Evolutionary conservation across 1,140 invertebrate genomes (phyloP).

Genomic region (Schlechtendalia chinensis): DNA sequence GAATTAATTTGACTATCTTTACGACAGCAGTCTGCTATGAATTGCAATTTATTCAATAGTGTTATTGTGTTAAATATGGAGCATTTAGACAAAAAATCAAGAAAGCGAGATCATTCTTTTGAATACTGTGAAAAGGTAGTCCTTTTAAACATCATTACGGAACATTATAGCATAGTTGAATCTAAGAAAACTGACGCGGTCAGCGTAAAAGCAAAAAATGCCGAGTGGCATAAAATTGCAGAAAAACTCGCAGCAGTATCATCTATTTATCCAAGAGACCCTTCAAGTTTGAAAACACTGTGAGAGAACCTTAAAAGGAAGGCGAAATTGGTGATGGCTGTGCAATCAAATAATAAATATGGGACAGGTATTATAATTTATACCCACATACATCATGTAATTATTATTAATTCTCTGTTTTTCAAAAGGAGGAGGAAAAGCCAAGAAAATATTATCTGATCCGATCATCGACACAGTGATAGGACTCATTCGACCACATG

Average conservation of each 20-base stretch:
- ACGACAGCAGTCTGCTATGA: no score
- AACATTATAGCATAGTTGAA: background rate
- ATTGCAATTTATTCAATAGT: no score
- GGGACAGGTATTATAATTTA: no score
- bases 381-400: background rate
- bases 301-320: conserved; percentile 3
- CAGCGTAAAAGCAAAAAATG: background rate
- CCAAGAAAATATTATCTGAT: background rate
- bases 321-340: no score
- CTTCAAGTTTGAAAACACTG: background rate
- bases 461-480: background rate
- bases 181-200: background rate
- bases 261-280: background rate
- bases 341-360: no score
- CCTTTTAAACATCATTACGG: background rate
- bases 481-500: conserved; percentile 15
- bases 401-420: background rate
- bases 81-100: background rate
- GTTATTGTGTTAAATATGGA: no score
- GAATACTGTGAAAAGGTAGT: background rate
- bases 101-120: background rate
- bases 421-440: conserved; percentile 19
- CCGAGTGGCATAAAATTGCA: conserved; percentile 2
- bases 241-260: background rate
- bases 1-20: background rate